phyloP scores from a whole-genome alignment of 2,797 vertebrate genomes.

The Lateolabrax maculatus region DNA sequence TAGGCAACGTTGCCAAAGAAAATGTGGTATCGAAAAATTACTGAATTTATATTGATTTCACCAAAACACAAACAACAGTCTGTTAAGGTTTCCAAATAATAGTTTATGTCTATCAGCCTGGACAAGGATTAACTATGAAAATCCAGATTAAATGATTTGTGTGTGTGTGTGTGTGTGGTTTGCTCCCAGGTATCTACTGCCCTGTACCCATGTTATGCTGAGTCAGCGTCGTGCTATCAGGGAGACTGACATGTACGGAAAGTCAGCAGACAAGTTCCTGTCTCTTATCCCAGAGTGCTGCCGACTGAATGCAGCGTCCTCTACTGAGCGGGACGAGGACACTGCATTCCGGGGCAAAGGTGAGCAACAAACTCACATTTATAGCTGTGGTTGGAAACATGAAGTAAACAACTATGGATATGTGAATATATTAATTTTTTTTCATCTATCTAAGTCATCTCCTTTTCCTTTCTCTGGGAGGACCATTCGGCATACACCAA shows the following conservation, averaged over 20 bases:
- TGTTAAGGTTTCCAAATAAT: not conserved
- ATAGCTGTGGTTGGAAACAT: not conserved
- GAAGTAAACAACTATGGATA: not conserved
- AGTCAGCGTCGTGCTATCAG: conserved; percentile 95
- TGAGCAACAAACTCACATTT: conserved; percentile 58
- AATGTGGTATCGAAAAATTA: not conserved
- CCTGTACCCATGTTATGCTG: conserved; percentile 97
- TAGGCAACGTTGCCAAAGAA: not conserved
- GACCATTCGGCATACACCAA: not conserved
- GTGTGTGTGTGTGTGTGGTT: not conserved
- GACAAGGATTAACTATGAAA: not conserved
- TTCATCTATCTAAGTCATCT: too few species aligned
- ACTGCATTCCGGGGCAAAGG: conserved; percentile 91
- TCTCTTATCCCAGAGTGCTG: conserved; percentile 96
- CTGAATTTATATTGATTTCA: not conserved
- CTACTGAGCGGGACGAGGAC: conserved; percentile 87
- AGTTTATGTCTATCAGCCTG: not conserved
- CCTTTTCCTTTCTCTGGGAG: not conserved
- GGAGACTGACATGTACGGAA: conserved; percentile 95
- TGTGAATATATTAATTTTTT: not conserved
- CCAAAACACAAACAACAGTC: not conserved
- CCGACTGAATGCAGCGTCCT: conserved; percentile 76
- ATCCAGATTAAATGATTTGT: not conserved
- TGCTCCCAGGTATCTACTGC: conserved; percentile 92
- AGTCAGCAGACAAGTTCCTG: conserved; percentile 94